A percentile compares a stretch with the other conserved stretches of the same genome.
These are phyloP conservation scores for Phrynocephalus guinanensis DNA, from an alignment of 2,797 vertebrate species.

Conservation along the genomic window DNA sequence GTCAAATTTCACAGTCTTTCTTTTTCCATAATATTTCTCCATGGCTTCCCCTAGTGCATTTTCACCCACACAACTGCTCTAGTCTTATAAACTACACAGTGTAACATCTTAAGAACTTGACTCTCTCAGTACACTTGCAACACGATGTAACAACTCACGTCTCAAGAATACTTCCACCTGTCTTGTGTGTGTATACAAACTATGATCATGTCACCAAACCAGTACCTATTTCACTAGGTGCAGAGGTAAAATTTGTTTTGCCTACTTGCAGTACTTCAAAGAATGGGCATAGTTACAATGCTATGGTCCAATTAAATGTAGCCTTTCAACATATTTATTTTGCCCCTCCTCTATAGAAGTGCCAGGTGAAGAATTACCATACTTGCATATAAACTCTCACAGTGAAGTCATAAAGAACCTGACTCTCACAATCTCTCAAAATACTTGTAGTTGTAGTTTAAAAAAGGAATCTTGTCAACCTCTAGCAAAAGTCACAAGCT, in stretches of 20 bases:
- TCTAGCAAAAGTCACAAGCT: background rate
- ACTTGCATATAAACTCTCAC: background rate
- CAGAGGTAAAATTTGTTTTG: background rate
- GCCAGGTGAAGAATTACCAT: background rate
- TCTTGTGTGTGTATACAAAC: background rate
- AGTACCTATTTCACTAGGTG: background rate
- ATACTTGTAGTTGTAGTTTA: too few species aligned
- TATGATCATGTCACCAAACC: background rate
- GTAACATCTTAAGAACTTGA: background rate
- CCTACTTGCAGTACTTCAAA: background rate
- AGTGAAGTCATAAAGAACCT: background rate
- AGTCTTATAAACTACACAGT: background rate
- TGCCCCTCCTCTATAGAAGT: rapidly evolving
- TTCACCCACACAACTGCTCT: background rate
- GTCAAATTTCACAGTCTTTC: background rate
- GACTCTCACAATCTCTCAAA: too few species aligned
- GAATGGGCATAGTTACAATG: background rate
- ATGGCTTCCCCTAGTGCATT: background rate
- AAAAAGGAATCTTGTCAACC: too few species aligned
- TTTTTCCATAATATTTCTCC: background rate
- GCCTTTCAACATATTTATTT: background rate
- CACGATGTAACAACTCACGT: background rate
- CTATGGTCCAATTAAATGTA: background rate
- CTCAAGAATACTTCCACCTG: background rate
- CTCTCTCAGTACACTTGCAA: background rate